Percentiles rank a stretch among this genome's conserved stretches.
Conservation (phyloP, 2,888 invertebrate genomes). For the Lepidocyrtoides sp. region DNA sequence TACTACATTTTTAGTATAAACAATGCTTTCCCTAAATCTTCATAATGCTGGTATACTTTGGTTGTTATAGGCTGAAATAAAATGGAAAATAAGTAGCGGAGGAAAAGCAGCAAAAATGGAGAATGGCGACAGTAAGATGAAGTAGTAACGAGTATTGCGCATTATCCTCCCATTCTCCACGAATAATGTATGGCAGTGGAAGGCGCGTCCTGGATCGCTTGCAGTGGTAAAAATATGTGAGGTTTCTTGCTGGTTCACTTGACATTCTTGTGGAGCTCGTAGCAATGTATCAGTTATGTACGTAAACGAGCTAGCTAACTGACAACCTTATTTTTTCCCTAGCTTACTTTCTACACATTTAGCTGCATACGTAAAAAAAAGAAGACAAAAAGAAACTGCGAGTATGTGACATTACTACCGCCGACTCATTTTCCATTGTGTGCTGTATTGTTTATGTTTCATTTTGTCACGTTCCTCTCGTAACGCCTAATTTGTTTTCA, state of each 20-base stretch:
- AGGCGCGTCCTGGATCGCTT: slow-evolving; percentile 3
- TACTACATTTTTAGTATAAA: too few species aligned
- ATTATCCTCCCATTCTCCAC: slow-evolving; percentile 23
- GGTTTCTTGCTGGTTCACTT: slow-evolving; percentile 52
- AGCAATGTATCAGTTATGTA: slow-evolving; percentile 6
- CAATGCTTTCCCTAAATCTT: not conserved
- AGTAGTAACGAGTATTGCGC: slow-evolving; percentile 46
- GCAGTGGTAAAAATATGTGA: slow-evolving; percentile 1
- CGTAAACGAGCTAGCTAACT: not conserved
- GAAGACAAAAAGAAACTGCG: not conserved
- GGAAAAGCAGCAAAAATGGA: not conserved
- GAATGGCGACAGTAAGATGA: slow-evolving; percentile 39
- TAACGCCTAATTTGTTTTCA: slow-evolving; percentile 66
- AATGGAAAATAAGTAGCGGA: not conserved
- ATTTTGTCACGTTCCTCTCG: slow-evolving; percentile 52
- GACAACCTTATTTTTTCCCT: slow-evolving; percentile 39
- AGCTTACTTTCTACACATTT: not conserved
- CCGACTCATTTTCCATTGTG: slow-evolving; percentile 24
- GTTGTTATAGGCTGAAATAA: not conserved
- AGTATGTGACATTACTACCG: not conserved
- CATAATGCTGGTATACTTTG: not conserved
- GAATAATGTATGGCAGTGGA: not conserved
- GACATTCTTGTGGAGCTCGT: slow-evolving; percentile 40
- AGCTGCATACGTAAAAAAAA: not conserved
- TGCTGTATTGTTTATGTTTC: slow-evolving; percentile 22